Evolutionary conservation across 2,888 invertebrate species (phyloP).

Genomic region (Agrotis clavis): DNA sequence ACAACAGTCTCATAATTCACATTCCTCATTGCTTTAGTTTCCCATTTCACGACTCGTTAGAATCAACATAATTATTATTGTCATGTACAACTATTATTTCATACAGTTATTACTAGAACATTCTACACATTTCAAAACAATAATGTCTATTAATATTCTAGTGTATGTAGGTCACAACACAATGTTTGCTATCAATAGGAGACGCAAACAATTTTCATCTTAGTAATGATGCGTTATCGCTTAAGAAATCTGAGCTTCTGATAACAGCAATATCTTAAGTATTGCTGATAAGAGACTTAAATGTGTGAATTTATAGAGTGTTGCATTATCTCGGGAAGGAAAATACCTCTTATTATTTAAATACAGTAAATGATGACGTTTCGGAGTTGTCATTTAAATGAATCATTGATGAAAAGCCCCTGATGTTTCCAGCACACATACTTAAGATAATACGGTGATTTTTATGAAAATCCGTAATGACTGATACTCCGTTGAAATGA

Average conservation of each 20-base stretch:
- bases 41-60: background rate
- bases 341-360: slow-evolving; percentile 11
- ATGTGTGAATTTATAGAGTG: slow-evolving; percentile 46
- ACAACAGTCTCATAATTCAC: background rate
- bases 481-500: background rate
- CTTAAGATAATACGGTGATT: background rate
- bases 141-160: slow-evolving; percentile 54
- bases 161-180: slow-evolving; percentile 69
- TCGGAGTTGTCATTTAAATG: slow-evolving; percentile 7
- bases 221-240: slow-evolving; percentile 70
- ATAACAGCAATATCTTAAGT: slow-evolving; percentile 66
- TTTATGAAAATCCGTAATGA: background rate
- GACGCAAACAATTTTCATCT: slow-evolving; percentile 71
- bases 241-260: slow-evolving; percentile 69
- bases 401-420: slow-evolving; percentile 40
- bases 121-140: slow-evolving; percentile 54
- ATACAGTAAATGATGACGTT: slow-evolving; percentile 7
- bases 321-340: slow-evolving; percentile 42
- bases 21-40: background rate
- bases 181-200: slow-evolving; percentile 68
- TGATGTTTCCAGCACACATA: background rate
- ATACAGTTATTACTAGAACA: slow-evolving; percentile 47
- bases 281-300: slow-evolving; percentile 59
- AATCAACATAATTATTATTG: slow-evolving; percentile 15
- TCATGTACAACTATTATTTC: slow-evolving; percentile 32